phyloP scores from a whole-genome alignment of 2,797 vertebrate species.

The Hyperoplus lanceolatus region DNA sequence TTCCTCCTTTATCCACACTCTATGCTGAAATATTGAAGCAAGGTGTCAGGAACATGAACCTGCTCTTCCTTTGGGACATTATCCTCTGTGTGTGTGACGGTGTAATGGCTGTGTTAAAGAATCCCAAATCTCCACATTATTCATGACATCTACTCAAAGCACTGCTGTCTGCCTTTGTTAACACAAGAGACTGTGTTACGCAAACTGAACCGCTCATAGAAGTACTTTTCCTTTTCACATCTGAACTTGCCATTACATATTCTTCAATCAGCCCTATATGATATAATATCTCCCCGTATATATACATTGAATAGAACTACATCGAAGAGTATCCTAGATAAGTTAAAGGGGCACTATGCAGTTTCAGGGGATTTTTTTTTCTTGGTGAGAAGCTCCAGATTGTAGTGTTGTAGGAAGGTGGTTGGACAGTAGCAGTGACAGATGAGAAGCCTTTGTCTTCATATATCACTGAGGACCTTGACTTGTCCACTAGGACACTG shows the following conservation, averaged over 20 bases:
- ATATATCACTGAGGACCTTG: constrained; percentile 26
- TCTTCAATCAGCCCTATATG: not conserved
- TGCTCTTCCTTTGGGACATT: constrained; percentile 9
- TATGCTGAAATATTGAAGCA: constrained; percentile 44
- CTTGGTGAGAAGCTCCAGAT: not conserved
- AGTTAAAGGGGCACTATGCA: not conserved
- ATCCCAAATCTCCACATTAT: constrained; percentile 8
- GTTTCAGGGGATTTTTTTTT: not conserved
- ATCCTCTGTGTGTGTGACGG: constrained; percentile 15
- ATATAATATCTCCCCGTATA: not conserved
- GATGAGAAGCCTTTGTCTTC: constrained; percentile 18
- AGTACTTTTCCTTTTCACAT: not conserved
- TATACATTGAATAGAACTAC: not conserved
- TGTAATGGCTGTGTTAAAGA: constrained; percentile 32
- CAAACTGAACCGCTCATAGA: not conserved
- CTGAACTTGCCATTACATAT: not conserved
- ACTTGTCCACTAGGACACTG: not conserved
- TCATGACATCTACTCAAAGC: not conserved
- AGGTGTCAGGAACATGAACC: constrained; percentile 38
- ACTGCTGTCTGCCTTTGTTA: not conserved
- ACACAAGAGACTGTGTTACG: not conserved
- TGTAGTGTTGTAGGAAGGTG: not conserved
- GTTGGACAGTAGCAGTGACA: constrained; percentile 8
- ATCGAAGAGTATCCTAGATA: not conserved
- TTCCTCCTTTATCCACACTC: constrained; percentile 22